phyloP scores from a whole-genome alignment of 2,113 vertebrate species.

The Chrysemys picta region DNA sequence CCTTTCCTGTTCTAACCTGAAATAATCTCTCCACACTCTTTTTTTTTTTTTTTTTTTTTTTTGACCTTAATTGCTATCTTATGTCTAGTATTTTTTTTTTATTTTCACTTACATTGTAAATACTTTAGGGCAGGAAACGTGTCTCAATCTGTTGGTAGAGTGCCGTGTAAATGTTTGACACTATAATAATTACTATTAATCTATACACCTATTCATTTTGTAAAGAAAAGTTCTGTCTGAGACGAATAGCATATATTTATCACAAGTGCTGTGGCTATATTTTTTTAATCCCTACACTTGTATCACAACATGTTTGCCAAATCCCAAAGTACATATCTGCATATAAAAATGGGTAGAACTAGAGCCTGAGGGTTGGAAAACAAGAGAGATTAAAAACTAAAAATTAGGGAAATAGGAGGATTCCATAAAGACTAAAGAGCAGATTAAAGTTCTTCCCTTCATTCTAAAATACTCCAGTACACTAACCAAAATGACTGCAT shows the following conservation, averaged over 20 bases:
- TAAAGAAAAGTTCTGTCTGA: neutral
- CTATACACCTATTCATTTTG: neutral
- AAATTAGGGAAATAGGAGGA: neutral
- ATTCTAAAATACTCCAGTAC: neutral
- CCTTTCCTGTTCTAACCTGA: neutral
- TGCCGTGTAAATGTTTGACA: neutral
- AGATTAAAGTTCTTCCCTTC: neutral
- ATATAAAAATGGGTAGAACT: neutral
- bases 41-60: neutral
- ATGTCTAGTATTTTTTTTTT: neutral
- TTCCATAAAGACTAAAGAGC: neutral
- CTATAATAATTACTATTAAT: neutral
- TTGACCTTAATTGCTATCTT: neutral
- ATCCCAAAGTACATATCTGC: neutral
- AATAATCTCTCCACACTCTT: neutral
- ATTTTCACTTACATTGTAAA: neutral
- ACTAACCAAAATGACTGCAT: neutral
- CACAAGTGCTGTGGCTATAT: neutral
- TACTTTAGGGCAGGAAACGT: neutral
- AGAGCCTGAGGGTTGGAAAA: neutral
- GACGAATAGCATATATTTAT: neutral
- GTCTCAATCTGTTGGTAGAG: neutral
- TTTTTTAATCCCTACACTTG: neutral
- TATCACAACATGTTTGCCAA: neutral
- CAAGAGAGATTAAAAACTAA: neutral